Percentiles rank a stretch among this genome's conserved stretches.
These are phyloP conservation scores for Zoanthus solanderi DNA, from an alignment of 92 coral and sea anemone genomes.

Conservation along the genomic window DNA sequence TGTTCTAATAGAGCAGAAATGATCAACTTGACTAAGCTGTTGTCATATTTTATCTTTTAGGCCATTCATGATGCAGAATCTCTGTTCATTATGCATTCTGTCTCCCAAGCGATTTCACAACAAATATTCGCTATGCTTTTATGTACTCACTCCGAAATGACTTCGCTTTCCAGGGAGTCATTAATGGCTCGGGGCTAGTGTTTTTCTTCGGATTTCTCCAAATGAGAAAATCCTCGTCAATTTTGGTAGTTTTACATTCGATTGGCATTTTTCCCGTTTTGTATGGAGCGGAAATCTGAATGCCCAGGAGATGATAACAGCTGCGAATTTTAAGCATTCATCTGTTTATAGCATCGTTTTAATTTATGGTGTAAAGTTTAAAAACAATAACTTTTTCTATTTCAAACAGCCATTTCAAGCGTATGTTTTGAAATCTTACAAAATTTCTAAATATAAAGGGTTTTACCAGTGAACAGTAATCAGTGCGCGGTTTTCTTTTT, in stretches of 20 bases:
- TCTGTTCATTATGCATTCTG: constrained; percentile 42
- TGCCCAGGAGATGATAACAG: constrained; percentile 62
- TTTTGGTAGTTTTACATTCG: constrained; percentile 3
- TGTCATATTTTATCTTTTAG: constrained; percentile 46
- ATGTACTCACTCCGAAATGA: constrained; percentile 14
- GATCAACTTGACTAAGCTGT: constrained; percentile 39
- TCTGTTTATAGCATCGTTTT: constrained; percentile 93
- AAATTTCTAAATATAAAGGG: neutral
- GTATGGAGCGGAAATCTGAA: constrained; percentile 54
- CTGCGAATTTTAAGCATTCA: constrained; percentile 85
- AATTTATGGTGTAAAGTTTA: constrained; percentile 81
- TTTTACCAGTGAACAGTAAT: constrained; percentile 10
- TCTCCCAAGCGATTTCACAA: constrained; percentile 52
- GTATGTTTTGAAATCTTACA: constrained; percentile 10
- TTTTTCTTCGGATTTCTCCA: constrained; percentile 13
- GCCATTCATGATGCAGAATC: constrained; percentile 41
- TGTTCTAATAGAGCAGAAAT: constrained; percentile 41
- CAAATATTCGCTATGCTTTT: constrained; percentile 47
- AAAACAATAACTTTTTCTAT: constrained; percentile 33
- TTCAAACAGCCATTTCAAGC: constrained; percentile 18
- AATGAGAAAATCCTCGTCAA: constrained; percentile 43
- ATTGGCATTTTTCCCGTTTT: constrained; percentile 53
- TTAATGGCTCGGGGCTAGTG: constrained; percentile 10
- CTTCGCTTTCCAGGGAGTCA: constrained; percentile 36
- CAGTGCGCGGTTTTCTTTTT: constrained; percentile 15